Base-by-base conservation (phyloP, 53 echinoderm and acorn worm species). In the Echinometra lucunter region DNA sequence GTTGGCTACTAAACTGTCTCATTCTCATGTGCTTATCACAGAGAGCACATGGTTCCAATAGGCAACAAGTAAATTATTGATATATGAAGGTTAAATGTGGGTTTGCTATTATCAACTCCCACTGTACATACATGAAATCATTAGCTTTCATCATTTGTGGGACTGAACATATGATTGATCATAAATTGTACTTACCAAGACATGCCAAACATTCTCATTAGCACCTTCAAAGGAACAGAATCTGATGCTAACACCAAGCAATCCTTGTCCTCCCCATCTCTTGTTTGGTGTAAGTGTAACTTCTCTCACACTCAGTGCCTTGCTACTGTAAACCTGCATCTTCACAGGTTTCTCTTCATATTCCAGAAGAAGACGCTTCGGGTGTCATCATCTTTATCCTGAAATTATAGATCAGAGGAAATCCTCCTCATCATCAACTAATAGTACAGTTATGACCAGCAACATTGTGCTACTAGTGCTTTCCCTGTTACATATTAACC, bases 121-220 rank as follows among this genome's bases (percentile, higher is more conserved):
- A n/a, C n/a, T n/a, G n/a, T n/a, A n/a, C n/a, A n/a, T n/a, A n/a
- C n/a, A n/a, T n/a, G n/a, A n/a, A n/a, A n/a, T n/a, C n/a, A n/a
- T n/a, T n/a, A n/a, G n/a, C n/a, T n/a, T 47, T 47, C 9, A 47
- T 9, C 49, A 47, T 47, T n/a, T n/a, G n/a, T n/a, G n/a, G n/a
- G 49, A 47, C 49, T 6, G 49, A 47, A 19, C 17, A 58, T 60
- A 60, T 57, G 57, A 60, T 21, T 60, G 63, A 63, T 25, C 0
- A 27, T 21, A 21, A n/a, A 63, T 21, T 78, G 37, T 13, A 95
- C 99, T 98, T 92, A 99, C 99, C 96, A 99, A 90, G 30, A 99
- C 99, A 95, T 99, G 99, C 99, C 99, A 99, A 37, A 99, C 99
- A 95, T 99, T 99, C 90, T 99, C 99, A 90, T 99, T 99, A 21